phyloP scores from a whole-genome alignment of 2,797 vertebrate species.

The Helicolenus hilgendorfi region DNA sequence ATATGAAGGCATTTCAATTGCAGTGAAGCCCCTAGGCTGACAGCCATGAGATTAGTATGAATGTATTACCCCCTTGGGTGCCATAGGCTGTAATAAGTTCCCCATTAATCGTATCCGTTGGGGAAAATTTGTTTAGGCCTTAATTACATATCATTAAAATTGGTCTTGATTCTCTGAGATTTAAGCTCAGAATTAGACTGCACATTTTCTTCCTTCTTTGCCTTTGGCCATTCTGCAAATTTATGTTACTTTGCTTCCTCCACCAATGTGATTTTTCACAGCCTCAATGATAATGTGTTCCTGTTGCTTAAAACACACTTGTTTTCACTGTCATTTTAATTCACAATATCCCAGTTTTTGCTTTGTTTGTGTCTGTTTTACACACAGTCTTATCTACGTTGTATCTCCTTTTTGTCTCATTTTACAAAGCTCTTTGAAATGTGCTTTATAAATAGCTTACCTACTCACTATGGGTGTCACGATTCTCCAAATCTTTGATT shows the following conservation, averaged over 20 bases:
- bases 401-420: not conserved
- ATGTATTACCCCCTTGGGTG: conserved; percentile 92
- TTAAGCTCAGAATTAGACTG: conserved; percentile 83
- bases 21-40: conserved; percentile 88
- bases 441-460: not conserved
- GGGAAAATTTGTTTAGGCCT: conserved; percentile 91
- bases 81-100: conserved; percentile 91
- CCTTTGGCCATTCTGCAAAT: conserved; percentile 77
- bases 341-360: not conserved
- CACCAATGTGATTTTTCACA: conserved; percentile 57
- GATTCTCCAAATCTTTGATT: not conserved
- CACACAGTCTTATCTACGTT: not conserved
- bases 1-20: conserved; percentile 90
- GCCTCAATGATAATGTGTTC: conserved; percentile 40
- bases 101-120: conserved; percentile 90
- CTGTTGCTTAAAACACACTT: conserved; percentile 37
- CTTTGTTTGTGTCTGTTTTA: not conserved
- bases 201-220: conserved; percentile 70
- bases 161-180: conserved; percentile 88
- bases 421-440: not conserved
- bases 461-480: not conserved
- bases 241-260: conserved; percentile 68
- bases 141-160: conserved; percentile 92
- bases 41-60: conserved; percentile 91
- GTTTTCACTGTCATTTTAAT: conserved; percentile 24